phyloP scores from a whole-genome alignment of 2,797 vertebrate species.

The Pseudochirops corinnae region DNA sequence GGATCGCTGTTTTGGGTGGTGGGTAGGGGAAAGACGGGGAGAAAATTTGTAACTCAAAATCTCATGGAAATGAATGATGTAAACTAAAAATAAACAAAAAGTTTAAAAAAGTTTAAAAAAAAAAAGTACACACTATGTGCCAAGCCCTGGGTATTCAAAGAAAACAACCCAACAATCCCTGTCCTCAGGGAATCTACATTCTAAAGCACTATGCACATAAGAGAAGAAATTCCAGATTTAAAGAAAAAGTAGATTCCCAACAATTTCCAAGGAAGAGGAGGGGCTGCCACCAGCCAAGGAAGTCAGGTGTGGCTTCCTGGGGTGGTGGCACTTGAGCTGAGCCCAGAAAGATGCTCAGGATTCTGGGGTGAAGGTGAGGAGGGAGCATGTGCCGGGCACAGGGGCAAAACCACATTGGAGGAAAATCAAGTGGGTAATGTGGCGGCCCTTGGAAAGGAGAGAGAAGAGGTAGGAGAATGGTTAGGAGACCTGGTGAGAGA shows the following conservation, averaged over 20 bases:
- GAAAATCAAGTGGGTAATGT: neutral
- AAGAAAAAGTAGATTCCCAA: neutral
- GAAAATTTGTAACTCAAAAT: too few relatives aligned
- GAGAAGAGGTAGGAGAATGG: neutral
- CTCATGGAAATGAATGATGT: too few relatives aligned
- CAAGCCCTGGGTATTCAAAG: neutral
- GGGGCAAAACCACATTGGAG: neutral
- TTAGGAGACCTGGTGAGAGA: neutral
- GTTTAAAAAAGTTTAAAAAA: too few relatives aligned
- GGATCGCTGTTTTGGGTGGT: too few relatives aligned
- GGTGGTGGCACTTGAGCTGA: neutral
- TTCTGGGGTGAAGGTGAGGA: neutral
- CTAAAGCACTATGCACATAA: neutral
- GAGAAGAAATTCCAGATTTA: neutral
- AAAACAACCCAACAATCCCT: neutral
- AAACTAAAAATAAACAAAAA: too few relatives aligned
- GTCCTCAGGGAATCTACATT: neutral
- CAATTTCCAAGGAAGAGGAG: neutral
- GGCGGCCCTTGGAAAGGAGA: neutral
- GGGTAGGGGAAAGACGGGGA: too few relatives aligned
- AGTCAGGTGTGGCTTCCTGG: neutral
- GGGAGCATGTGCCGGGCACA: rapidly evolving
- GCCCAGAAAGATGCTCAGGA: neutral
- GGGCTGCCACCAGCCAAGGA: neutral
- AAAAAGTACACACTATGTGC: neutral